phyloP scores from a whole-genome alignment of 2,797 vertebrate genomes.

The Phalanger gymnotis region DNA sequence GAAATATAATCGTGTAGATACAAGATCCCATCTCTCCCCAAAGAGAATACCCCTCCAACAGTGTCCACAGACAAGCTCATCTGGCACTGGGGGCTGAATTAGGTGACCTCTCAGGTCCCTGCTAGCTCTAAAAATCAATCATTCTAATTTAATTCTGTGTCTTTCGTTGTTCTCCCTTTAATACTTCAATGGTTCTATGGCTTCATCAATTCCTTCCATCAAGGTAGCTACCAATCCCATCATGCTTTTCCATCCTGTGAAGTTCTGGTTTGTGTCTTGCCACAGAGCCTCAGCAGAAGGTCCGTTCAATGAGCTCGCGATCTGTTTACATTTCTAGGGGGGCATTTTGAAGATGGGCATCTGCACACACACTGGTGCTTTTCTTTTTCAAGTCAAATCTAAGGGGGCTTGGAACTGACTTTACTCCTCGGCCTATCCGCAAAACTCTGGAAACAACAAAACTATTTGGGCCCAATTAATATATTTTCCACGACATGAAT shows the following conservation, averaged over 20 bases:
- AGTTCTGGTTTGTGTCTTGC: not conserved
- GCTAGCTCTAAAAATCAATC: not conserved
- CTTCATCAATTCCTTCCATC: not conserved
- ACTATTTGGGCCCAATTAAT: not conserved
- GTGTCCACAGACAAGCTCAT: not conserved
- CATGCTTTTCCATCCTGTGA: not conserved
- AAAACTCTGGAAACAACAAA: not conserved
- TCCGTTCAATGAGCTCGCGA: not conserved
- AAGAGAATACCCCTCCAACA: not conserved
- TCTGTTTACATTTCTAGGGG: not conserved
- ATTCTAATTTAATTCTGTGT: not conserved
- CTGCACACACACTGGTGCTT: not conserved
- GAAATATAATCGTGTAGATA: not conserved
- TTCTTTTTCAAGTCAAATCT: not conserved
- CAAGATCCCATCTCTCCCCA: not conserved
- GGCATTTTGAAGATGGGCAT: not conserved
- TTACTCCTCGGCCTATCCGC: not conserved
- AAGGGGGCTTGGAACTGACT: not conserved
- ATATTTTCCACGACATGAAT: not conserved
- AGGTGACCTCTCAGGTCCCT: not conserved
- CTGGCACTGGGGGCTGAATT: not conserved
- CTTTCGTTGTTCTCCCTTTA: not conserved
- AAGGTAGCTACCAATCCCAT: not conserved
- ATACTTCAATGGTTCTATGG: not conserved
- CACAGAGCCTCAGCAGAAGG: not conserved